phyloP scores from a whole-genome alignment of 2,888 invertebrate species.

The Sussaba pulchella region DNA sequence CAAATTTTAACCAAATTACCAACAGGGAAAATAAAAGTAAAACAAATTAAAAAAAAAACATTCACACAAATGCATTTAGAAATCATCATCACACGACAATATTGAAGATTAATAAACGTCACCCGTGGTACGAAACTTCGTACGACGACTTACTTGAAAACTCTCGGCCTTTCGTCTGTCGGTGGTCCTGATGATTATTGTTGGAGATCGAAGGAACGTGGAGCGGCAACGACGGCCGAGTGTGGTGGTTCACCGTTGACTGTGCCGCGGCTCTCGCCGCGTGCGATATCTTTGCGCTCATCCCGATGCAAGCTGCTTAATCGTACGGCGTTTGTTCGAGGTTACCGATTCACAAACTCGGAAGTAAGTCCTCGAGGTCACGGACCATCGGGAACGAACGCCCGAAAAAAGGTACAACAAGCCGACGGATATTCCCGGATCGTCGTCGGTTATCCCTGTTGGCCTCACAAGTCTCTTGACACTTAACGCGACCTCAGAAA shows the following conservation, averaged over 20 bases:
- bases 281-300: constrained; percentile 79
- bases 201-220: constrained; percentile 61
- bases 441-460: constrained; percentile 51
- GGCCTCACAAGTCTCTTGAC: constrained; percentile 59
- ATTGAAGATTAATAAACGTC: too few species aligned
- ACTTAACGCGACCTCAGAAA: constrained; percentile 49
- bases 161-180: constrained; percentile 42
- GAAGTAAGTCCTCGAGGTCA: constrained; percentile 73
- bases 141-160: constrained; percentile 54
- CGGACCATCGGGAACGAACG: constrained; percentile 54
- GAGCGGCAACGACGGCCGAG: constrained; percentile 59
- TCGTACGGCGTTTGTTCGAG: constrained; percentile 42
- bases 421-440: constrained; percentile 7
- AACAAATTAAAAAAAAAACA: too few species aligned
- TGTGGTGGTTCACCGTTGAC: constrained; percentile 77
- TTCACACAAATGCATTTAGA: too few species aligned
- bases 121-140: too few species aligned
- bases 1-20: too few species aligned
- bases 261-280: constrained; percentile 71
- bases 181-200: constrained; percentile 53
- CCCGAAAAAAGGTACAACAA: constrained; percentile 18
- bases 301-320: constrained; percentile 63
- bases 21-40: too few species aligned
- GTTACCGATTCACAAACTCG: constrained; percentile 79
- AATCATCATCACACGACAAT: too few species aligned